A percentile compares a stretch with the other conserved stretches of the same genome.
Conservation (phyloP, 1,140 invertebrate genomes). For the Lepeophtheirus salmonis region DNA sequence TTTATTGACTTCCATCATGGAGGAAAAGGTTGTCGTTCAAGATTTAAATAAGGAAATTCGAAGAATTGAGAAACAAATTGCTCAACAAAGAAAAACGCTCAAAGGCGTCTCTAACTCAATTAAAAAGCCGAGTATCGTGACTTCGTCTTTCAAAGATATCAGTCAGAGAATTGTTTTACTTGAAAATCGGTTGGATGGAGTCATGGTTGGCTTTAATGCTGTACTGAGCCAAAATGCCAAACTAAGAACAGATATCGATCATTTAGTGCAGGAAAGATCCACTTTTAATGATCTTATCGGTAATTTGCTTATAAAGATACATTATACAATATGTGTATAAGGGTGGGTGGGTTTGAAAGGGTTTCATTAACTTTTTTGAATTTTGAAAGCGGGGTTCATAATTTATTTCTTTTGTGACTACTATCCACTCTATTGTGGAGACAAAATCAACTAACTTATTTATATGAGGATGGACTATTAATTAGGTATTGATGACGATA, state of each 20-base stretch:
- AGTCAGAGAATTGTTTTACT: constrained; percentile 7
- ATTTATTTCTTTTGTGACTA: too few species aligned
- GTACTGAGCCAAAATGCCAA: constrained; percentile 10
- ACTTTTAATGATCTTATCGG: constrained; percentile 10
- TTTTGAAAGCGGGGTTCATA: too few species aligned
- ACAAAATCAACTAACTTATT: too few species aligned
- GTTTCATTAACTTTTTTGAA: too few species aligned
- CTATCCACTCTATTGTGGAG: too few species aligned
- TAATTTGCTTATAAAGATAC: background rate
- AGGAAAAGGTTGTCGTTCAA: background rate
- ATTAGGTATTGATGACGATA: too few species aligned
- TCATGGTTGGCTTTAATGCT: constrained; percentile 18
- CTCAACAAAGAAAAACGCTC: background rate
- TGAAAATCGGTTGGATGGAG: constrained; percentile 17
- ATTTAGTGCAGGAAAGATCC: constrained; percentile 12
- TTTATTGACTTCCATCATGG: background rate
- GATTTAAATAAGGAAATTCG: constrained; percentile 13
- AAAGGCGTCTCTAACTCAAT: background rate
- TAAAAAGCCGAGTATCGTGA: background rate
- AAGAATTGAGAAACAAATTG: constrained; percentile 9
- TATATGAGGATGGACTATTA: too few species aligned
- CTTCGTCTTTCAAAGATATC: constrained; percentile 3
- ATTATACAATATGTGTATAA: too few species aligned
- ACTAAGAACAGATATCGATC: constrained; percentile 17
- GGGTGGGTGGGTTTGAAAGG: too few species aligned